These are phyloP conservation scores for Limnodromus scolopaceus DNA, from an alignment of 2,797 vertebrate species.

Conservation along the genomic window DNA sequence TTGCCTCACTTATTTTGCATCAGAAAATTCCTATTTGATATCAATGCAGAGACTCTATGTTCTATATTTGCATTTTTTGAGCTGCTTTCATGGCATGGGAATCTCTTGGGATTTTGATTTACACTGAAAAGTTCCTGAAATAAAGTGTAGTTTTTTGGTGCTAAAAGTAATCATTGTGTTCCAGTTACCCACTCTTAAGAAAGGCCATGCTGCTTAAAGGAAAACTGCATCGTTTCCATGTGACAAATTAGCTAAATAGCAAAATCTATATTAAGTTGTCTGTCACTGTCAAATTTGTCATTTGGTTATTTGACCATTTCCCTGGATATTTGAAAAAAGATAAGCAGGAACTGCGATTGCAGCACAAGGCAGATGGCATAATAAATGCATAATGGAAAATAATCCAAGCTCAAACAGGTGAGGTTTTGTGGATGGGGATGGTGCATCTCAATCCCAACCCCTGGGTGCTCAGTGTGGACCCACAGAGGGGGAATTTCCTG, in stretches of 20 bases:
- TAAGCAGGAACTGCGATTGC: not conserved
- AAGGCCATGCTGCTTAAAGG: not conserved
- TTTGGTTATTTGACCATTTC: not conserved
- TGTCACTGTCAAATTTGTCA: not conserved
- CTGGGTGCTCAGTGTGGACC: not conserved
- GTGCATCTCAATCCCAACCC: fast-evolving
- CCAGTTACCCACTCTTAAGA: not conserved
- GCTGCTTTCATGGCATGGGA: not conserved
- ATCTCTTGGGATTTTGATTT: not conserved
- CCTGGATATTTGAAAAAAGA: not conserved
- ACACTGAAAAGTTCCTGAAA: not conserved
- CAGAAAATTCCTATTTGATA: not conserved
- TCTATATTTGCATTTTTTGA: not conserved
- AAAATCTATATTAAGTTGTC: not conserved
- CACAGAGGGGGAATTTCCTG: not conserved
- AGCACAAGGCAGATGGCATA: not conserved
- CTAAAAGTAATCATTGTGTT: not conserved
- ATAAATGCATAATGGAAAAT: not conserved
- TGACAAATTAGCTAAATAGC: not conserved
- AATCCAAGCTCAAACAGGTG: fast-evolving
- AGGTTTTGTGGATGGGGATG: not conserved
- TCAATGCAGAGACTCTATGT: not conserved
- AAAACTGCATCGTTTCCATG: not conserved
- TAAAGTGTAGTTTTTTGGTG: not conserved
- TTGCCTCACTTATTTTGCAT: not conserved